Conservation (phyloP, 2,113 vertebrate genomes). For the Actenoides hombroni region DNA sequence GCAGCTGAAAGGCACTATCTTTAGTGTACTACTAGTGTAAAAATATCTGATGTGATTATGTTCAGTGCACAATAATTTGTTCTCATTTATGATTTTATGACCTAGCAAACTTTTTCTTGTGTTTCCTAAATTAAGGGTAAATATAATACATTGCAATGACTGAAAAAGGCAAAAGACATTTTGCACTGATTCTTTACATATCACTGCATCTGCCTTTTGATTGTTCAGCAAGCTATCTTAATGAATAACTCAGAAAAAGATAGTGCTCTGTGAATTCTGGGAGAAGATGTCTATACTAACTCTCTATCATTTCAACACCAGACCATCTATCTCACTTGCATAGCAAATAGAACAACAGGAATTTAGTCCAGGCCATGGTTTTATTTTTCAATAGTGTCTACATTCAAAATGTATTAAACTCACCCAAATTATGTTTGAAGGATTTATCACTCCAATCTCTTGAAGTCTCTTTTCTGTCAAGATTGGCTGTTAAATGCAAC, state of each 20-base stretch:
- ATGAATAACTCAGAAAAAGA: neutral
- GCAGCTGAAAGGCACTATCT: neutral
- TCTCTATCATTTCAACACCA: neutral
- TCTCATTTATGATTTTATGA: neutral
- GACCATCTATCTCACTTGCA: neutral
- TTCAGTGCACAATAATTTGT: neutral
- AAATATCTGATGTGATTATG: neutral
- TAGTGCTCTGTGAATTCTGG: neutral
- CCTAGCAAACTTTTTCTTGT: neutral
- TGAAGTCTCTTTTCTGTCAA: neutral
- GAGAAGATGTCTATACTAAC: neutral
- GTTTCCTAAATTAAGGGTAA: neutral
- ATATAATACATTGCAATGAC: neutral
- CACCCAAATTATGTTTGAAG: neutral
- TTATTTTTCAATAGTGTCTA: neutral
- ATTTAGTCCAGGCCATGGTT: neutral
- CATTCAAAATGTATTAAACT: neutral
- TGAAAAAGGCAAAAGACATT: neutral
- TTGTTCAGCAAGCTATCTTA: neutral
- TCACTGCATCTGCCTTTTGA: neutral
- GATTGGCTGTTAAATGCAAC: neutral
- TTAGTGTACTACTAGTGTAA: neutral
- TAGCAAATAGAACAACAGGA: neutral
- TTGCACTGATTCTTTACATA: neutral
- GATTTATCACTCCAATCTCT: neutral